Conservation (phyloP, 2,888 invertebrate genomes). For the Ornithoptera alexandrae region DNA sequence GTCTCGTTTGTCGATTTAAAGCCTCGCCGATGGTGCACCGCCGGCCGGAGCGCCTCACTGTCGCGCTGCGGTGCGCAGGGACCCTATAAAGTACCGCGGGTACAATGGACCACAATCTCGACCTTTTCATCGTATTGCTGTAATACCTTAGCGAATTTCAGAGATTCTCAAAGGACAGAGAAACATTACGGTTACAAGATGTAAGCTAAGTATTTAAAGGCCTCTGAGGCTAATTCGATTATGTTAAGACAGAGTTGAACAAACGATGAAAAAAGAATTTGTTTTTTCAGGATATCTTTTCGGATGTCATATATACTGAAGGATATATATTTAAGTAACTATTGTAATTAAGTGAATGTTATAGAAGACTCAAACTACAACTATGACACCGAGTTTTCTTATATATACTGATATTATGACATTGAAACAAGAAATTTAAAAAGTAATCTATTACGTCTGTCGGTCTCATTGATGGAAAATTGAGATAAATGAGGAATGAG, state of each 20-base stretch:
- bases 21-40: not conserved
- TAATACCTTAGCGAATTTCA: slow-evolving; percentile 29
- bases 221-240: slow-evolving; percentile 31
- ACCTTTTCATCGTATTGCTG: slow-evolving; percentile 26
- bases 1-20: not conserved
- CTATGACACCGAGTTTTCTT: no score
- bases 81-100: slow-evolving; percentile 12
- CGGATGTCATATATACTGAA: no score
- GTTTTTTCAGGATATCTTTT: no score
- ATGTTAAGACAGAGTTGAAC: slow-evolving; percentile 22
- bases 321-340: no score
- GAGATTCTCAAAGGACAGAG: slow-evolving; percentile 32
- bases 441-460: no score
- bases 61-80: not conserved
- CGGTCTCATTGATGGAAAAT: no score
- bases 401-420: no score
- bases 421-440: no score
- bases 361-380: no score
- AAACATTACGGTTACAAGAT: slow-evolving; percentile 33
- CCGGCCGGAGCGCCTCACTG: not conserved
- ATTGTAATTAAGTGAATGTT: no score
- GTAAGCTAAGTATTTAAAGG: slow-evolving; percentile 29
- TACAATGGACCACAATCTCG: slow-evolving; percentile 26
- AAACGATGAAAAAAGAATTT: not conserved
- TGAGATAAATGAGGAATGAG: no score